Conservation (phyloP, 2,113 vertebrate genomes). For the Bambusicola thoracicus region DNA sequence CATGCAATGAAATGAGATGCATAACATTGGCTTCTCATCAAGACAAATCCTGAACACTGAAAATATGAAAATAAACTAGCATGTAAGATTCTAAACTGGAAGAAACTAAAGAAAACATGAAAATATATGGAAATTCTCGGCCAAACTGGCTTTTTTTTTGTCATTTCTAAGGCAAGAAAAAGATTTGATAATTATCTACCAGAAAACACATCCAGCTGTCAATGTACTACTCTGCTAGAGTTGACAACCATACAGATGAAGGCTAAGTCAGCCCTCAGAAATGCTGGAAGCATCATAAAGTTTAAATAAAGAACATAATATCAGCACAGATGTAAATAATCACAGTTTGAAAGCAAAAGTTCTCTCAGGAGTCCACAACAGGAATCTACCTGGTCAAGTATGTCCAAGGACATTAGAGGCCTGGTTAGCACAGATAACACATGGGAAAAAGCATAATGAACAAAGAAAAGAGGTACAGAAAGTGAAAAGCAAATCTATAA, state of each 20-base stretch:
- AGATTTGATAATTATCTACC: not conserved
- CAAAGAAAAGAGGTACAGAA: not conserved
- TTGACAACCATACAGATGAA: not conserved
- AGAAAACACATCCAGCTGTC: slow-evolving; percentile 32
- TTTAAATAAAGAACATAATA: not conserved
- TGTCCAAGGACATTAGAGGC: not conserved
- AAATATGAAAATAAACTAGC: slow-evolving; percentile 44
- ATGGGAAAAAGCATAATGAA: not conserved
- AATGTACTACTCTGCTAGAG: not conserved
- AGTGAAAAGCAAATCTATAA: not conserved
- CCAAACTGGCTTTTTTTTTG: not conserved
- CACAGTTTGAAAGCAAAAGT: not conserved
- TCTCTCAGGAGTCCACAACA: not conserved
- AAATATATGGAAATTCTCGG: slow-evolving; percentile 30
- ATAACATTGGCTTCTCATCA: not conserved
- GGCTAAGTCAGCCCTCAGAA: slow-evolving; percentile 1
- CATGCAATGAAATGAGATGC: not conserved
- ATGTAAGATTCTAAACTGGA: not conserved
- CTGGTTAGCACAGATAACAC: not conserved
- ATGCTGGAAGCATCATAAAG: not conserved
- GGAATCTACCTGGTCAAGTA: not conserved
- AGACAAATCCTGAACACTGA: not conserved
- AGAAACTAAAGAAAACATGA: slow-evolving; percentile 40
- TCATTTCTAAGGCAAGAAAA: not conserved
- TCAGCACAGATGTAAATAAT: not conserved